phyloP scores from a whole-genome alignment of 2,888 invertebrate genomes.

The Euproctis similis region DNA sequence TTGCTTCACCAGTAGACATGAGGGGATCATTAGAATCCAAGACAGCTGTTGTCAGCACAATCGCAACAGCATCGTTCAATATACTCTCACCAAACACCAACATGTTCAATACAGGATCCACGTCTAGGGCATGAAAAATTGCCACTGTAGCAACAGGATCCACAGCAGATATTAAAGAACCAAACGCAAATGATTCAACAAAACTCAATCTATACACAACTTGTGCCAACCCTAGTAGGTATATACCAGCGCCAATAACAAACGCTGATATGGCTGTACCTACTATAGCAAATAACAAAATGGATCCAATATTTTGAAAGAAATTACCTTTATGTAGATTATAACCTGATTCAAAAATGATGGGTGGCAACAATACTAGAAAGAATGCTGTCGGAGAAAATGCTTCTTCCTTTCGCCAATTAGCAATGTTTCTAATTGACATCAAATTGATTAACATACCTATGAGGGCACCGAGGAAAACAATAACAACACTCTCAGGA shows the following conservation, averaged over 20 bases:
- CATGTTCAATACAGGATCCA: conserved; percentile 99
- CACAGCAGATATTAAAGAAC: conserved; percentile 97
- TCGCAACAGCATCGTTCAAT: conserved; percentile 98
- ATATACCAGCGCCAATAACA: conserved; percentile 97
- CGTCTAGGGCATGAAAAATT: conserved; percentile 97
- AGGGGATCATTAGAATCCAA: conserved; percentile 78
- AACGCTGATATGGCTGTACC: conserved; percentile 98
- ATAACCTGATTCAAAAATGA: conserved; percentile 99
- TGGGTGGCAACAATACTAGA: conserved; percentile 95
- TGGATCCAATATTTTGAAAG: conserved; percentile 99
- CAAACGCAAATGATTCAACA: conserved; percentile 99
- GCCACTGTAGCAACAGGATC: conserved; percentile 99
- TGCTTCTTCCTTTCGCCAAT: conserved; percentile 98
- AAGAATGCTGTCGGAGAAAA: conserved; percentile 99
- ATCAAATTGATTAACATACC: conserved; percentile 93
- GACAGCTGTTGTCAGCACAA: conserved; percentile 95
- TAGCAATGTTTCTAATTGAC: conserved; percentile 91
- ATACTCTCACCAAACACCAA: conserved; percentile 97
- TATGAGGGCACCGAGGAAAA: conserved; percentile 94
- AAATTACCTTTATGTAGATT: conserved; percentile 98
- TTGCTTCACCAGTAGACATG: conserved; percentile 86
- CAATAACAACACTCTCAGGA: conserved; percentile 98
- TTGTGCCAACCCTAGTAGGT: conserved; percentile 92
- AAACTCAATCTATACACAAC: conserved; percentile 94
- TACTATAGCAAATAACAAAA: conserved; percentile 96